Evolutionary conservation across 2,797 vertebrate species (phyloP), one percentile per base, ranked within the genome.

Genomic region (Premnoplex brunnescens): DNA sequence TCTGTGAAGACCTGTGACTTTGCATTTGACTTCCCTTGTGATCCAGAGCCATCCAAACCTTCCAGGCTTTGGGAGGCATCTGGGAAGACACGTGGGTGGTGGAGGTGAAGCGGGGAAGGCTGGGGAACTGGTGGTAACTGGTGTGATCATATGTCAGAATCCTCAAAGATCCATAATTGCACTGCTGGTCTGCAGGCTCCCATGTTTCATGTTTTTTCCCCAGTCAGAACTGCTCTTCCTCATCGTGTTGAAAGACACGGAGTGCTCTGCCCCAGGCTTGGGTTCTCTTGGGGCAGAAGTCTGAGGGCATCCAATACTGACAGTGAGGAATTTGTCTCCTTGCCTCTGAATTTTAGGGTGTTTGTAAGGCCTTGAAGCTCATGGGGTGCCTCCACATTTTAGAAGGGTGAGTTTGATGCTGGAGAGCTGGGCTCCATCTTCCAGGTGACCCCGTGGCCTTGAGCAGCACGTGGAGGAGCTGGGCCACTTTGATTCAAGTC

Each of bases 71-170:
- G 16, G n/a, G 34, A 75, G 36, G 41, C 21, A 4, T 54, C n/a
- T 5, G 27, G 59, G 63, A n/a, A 41, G 72, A 11, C 23, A 0
- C 24, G 39, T 9, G 3, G 48, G 39, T n/a, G 49, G 41, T n/a
- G 54, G 34, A 54, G 52, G 21, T 44, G 34, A 19, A 56, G 41
- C 41, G 48, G 36, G 20, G 1, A 5, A 74, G 60, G 39, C 21
- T 34, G 3, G 13, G 3, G 39, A 69, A 34, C 58, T 52, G 37
- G 17, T 9, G 10, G 36, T 24, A 21, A 2, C 1, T 60, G 32
- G 4, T 26, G 10, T 0, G 4, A 36, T 69, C 7, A 0, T 44
- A 2, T 0, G 6, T 54, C 63, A 24, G 43, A 69, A 36, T 77
- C 66, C 54, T 67, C 34, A 20, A 34, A 49, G 20, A 34, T 2